Evolutionary conservation across 2,888 invertebrate species (phyloP), one percentile per base, ranked within the genome.

Genomic region (Lycocerus yunnanus): DNA sequence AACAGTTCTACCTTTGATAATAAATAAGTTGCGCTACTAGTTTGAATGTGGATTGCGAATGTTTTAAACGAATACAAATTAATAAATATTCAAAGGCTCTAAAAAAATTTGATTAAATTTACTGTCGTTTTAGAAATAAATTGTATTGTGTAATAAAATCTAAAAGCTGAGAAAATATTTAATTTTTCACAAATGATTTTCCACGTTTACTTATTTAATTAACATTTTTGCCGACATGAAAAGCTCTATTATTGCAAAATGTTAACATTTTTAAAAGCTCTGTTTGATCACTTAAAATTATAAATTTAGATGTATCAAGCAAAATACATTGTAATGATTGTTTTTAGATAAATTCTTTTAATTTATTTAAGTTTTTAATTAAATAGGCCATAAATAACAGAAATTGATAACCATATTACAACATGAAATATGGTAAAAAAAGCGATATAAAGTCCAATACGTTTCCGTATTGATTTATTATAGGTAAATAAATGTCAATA

Each of bases 401-500:
- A 43, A 43, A 43, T 43, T 43, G 43, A 43, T 43, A 43, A 43
- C 43, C 43, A 43, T 43, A 43, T 43, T 43, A 43, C 43, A 43
- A 43, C 8, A 43, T 43, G 43, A 43, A 43, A 43, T 43, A 43
- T 43, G 43, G 43, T 43, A 43, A 43, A 43, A n/a, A 43, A 43
- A n/a, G 43, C 43, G 43, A 43, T 43, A n/a, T 43, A 43, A n/a
- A 13, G n/a, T 43, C 20, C 61, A 63, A 63, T 63, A 63, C 16
- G 20, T 63, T 18, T 63, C 13, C 11, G 20, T 18, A 63, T 63
- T 63, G 61, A 63, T 63, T 63, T 63, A 63, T 63, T 63, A 63
- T 63, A 63, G 61, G 20, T 63, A 63, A 63, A 63, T 63, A 63
- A 63, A 63, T 15, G 61, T 63, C 61, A 63, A 20, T 63, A 63